Evolutionary conservation across 2,888 invertebrate genomes (phyloP).

Genomic region (Halictus ligatus): DNA sequence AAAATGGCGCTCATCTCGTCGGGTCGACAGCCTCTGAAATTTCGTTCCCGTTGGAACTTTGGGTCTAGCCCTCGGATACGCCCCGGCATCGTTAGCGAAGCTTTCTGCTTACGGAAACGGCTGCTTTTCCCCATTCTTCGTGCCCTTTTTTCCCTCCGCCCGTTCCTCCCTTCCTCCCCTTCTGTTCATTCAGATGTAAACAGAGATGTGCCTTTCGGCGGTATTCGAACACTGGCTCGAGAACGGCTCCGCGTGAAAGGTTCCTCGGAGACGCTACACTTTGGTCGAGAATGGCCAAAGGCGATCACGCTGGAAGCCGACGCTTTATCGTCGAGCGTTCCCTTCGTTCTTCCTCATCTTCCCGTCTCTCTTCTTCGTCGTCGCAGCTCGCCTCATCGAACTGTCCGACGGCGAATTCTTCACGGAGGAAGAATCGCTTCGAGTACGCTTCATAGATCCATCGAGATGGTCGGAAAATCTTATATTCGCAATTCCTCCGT

Average conservation of each 20-base stretch:
- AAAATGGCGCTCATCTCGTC: neutral
- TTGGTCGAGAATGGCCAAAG: slow-evolving; percentile 11
- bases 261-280: slow-evolving; percentile 2
- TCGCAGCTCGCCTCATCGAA: neutral
- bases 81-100: slow-evolving; percentile 35
- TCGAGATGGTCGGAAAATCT: neutral
- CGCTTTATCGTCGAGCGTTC: neutral
- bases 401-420: neutral
- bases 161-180: neutral
- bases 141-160: neutral
- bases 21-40: neutral
- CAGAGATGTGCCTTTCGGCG: slow-evolving; percentile 29
- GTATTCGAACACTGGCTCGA: slow-evolving; percentile 4
- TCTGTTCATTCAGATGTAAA: slow-evolving; percentile 34
- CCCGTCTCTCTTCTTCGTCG: neutral
- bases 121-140: neutral
- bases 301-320: neutral
- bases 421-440: neutral
- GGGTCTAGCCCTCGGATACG: neutral
- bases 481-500: neutral
- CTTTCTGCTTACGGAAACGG: slow-evolving; percentile 13
- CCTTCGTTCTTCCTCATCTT: neutral
- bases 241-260: neutral
- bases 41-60: neutral
- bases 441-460: neutral